These are phyloP conservation scores for Aphaenogaster floridana DNA, from an alignment of 1,140 invertebrate genomes.

Conservation along the genomic window DNA sequence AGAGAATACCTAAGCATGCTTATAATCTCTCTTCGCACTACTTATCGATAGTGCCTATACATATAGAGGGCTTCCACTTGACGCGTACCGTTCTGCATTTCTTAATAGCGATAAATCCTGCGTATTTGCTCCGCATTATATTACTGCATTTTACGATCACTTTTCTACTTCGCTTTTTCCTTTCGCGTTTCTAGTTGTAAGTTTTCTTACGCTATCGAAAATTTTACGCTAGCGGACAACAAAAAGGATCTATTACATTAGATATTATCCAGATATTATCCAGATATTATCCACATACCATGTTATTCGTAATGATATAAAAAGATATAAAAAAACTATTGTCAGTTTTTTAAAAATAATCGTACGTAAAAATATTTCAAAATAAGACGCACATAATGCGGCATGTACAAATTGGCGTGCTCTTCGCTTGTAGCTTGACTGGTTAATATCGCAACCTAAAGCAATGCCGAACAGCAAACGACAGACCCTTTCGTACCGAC, in stretches of 20 bases:
- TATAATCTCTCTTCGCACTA: constrained; percentile 65
- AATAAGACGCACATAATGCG: neutral
- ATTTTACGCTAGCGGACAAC: neutral
- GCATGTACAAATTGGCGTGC: neutral
- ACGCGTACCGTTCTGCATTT: constrained; percentile 19
- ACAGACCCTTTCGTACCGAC: constrained; percentile 32
- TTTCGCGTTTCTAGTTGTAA: neutral
- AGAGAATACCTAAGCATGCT: constrained; percentile 67
- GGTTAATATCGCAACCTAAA: neutral
- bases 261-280: neutral
- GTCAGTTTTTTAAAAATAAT: neutral
- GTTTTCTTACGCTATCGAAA: neutral
- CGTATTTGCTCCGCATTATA: neutral
- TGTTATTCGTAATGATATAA: neutral
- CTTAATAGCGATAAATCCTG: constrained; percentile 56
- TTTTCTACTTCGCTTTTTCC: neutral
- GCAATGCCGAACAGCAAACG: neutral
- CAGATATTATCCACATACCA: neutral
- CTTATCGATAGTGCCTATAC: constrained; percentile 70
- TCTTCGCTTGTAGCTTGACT: neutral
- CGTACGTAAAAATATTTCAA: neutral
- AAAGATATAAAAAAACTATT: neutral
- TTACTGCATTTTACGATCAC: neutral
- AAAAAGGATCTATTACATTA: neutral
- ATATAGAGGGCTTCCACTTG: constrained; percentile 48